Conservation (phyloP, 2,113 vertebrate species). For the Phyllostomus discolor region DNA sequence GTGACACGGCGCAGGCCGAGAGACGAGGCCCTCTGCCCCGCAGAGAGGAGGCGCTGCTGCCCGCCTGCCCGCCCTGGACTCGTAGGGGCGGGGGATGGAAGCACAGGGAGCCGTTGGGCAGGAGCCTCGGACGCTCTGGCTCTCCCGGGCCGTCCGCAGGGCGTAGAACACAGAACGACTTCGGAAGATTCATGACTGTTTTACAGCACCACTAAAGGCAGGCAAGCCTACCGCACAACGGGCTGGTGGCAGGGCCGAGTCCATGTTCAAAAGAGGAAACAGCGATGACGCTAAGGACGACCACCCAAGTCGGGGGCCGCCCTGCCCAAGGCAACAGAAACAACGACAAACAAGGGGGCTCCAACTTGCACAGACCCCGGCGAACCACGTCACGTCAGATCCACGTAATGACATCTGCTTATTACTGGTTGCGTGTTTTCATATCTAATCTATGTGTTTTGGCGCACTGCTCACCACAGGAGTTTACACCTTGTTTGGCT, state of each 20-base stretch:
- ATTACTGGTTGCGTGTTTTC: no score
- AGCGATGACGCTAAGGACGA: accelerated
- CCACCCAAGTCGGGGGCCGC: background rate
- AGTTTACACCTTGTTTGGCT: background rate
- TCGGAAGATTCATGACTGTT: background rate
- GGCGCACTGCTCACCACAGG: background rate
- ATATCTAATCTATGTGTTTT: background rate
- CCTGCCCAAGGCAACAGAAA: background rate
- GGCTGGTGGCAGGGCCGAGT: accelerated
- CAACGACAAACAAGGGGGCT: background rate
- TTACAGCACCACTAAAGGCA: accelerated
- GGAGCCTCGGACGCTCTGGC: accelerated
- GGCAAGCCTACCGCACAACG: accelerated
- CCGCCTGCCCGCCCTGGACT: accelerated
- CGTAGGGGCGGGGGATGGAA: accelerated
- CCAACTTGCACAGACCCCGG: accelerated
- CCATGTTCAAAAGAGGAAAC: background rate
- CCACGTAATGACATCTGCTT: accelerated
- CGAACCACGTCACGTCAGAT: background rate
- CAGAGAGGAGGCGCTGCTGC: accelerated
- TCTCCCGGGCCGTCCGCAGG: background rate
- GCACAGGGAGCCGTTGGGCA: accelerated
- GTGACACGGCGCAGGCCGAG: accelerated
- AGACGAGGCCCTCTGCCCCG: no score
- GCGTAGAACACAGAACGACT: no score